Evolutionary conservation across 2,888 invertebrate species (phyloP).

Genomic region (Ennomos erosarius): DNA sequence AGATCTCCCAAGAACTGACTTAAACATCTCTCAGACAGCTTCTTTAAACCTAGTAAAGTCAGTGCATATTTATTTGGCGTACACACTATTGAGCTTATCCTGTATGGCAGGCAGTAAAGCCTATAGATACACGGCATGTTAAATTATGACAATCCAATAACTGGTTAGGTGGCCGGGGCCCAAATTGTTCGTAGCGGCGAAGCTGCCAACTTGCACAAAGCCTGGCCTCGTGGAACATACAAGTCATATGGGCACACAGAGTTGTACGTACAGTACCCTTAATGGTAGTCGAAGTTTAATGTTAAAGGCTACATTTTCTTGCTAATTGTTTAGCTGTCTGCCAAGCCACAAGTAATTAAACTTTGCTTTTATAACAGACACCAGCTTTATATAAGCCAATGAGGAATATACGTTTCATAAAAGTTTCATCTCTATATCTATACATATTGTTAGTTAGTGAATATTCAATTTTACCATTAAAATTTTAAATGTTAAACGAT

Average conservation of each 20-base stretch:
- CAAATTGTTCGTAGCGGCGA: conserved; percentile 75
- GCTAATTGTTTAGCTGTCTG: neutral
- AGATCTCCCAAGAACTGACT: too few species aligned
- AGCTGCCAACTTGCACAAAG: conserved; percentile 73
- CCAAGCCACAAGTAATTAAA: conserved; percentile 3
- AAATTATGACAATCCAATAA: conserved; percentile 83
- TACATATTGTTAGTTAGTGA: too few species aligned
- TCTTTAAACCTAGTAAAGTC: conserved; percentile 6
- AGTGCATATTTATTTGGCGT: conserved; percentile 45
- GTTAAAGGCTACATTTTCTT: conserved; percentile 3
- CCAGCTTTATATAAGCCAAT: conserved; percentile 12
- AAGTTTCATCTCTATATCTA: too few species aligned
- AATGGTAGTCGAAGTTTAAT: conserved; percentile 6
- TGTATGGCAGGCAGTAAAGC: conserved; percentile 66
- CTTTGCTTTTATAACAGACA: neutral
- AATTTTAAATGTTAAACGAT: too few species aligned
- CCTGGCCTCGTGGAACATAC: conserved; percentile 43
- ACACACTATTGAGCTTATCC: conserved; percentile 61
- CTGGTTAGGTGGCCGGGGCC: conserved; percentile 75
- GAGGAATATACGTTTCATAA: too few species aligned
- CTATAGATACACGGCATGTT: conserved; percentile 69
- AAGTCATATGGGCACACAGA: conserved; percentile 14
- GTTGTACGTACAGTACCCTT: conserved; percentile 5
- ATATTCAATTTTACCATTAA: too few species aligned
- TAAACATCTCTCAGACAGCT: neutral